Conservation (phyloP, 2,797 vertebrate genomes). For the Hippopotamyrus pictus region DNA sequence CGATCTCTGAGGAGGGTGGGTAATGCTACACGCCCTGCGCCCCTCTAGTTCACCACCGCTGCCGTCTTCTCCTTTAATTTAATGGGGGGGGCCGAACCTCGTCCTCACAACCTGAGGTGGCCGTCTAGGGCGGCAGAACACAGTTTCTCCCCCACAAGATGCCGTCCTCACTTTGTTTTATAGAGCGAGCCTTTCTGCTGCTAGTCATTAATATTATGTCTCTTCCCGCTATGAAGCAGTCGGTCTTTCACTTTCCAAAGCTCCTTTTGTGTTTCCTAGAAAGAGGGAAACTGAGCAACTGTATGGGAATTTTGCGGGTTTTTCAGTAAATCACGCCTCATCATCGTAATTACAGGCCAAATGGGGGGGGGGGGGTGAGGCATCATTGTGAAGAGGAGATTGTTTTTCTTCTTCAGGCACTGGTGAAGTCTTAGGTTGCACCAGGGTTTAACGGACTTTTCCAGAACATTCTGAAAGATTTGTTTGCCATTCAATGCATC, state of each 20-base stretch:
- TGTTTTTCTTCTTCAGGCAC: neutral
- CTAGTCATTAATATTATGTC: too few species aligned
- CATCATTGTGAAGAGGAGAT: neutral
- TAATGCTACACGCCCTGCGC: neutral
- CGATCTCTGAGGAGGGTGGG: neutral
- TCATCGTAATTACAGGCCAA: neutral
- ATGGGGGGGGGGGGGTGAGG: neutral
- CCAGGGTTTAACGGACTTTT: neutral
- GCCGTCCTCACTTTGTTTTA: neutral
- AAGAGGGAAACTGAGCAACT: neutral
- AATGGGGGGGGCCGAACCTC: neutral
- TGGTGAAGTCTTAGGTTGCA: neutral
- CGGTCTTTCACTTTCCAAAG: neutral
- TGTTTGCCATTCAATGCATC: neutral
- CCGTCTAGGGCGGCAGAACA: conserved; percentile 21
- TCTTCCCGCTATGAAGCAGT: neutral
- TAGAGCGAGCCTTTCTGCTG: neutral
- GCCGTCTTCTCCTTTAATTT: neutral
- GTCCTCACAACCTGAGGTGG: neutral
- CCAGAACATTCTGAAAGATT: conserved; percentile 1
- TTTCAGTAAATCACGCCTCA: neutral
- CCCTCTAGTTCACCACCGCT: neutral
- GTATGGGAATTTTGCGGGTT: neutral
- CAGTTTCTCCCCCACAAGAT: neutral
- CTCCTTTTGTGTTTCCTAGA: neutral